Conservation (phyloP, 2,113 vertebrate genomes). For the Dasyornis broadbenti region DNA sequence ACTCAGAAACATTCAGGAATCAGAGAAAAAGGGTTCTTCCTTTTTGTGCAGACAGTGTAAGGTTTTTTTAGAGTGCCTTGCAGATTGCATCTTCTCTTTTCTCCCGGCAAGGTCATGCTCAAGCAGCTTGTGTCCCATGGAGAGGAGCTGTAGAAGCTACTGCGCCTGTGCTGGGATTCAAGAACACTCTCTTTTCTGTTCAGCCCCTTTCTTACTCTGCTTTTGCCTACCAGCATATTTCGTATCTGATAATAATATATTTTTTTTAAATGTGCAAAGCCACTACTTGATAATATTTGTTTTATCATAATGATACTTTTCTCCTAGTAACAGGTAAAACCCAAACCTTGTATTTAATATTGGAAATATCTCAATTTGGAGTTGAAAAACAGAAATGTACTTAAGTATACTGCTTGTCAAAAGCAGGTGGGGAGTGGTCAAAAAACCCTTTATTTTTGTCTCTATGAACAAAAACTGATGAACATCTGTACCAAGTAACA, state of each 20-base stretch:
- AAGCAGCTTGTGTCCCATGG: neutral
- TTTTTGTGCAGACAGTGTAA: neutral
- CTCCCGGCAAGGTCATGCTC: neutral
- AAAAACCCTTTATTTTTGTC: neutral
- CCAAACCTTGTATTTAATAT: neutral
- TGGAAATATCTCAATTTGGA: neutral
- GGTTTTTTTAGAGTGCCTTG: neutral
- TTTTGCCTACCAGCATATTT: neutral
- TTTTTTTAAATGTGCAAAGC: neutral
- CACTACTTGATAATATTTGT: neutral
- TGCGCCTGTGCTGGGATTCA: neutral
- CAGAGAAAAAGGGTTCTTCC: neutral
- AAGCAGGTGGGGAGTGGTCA: neutral
- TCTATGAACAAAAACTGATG: neutral
- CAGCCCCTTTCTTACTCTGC: neutral
- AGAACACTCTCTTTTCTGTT: neutral
- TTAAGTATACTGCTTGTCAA: neutral
- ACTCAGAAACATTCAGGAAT: neutral
- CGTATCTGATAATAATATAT: neutral
- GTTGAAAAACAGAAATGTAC: neutral
- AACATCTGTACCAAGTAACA: neutral
- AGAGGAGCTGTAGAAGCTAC: neutral
- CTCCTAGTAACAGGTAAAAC: neutral
- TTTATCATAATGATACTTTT: neutral
- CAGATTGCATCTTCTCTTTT: neutral